These are phyloP conservation scores for Maniola jurtina DNA, from an alignment of 1,140 invertebrate genomes.

Conservation along the genomic window DNA sequence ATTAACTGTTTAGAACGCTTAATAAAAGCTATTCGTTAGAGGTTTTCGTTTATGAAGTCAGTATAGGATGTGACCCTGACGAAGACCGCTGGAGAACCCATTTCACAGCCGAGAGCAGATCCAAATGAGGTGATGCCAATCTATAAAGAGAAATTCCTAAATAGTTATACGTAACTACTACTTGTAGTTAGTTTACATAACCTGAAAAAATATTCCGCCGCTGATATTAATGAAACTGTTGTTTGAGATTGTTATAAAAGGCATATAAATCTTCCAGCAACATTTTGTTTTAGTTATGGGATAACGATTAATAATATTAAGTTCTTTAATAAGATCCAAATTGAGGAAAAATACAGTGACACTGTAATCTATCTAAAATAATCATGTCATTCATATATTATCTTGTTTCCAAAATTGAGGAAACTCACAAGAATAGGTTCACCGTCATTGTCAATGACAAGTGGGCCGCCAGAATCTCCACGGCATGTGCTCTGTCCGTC, in stretches of 20 bases:
- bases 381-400: too few species aligned
- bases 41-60: conserved; percentile 4
- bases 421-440: conserved; percentile 20
- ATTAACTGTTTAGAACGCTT: not conserved
- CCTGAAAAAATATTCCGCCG: too few species aligned
- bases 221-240: too few species aligned
- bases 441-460: conserved; percentile 18
- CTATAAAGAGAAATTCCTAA: conserved; percentile 38
- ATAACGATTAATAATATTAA: too few species aligned
- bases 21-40: not conserved
- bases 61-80: conserved; percentile 39
- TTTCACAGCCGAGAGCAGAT: conserved; percentile 33
- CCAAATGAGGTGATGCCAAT: conserved; percentile 79
- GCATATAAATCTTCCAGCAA: too few species aligned
- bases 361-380: not conserved
- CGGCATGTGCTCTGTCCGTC: conserved; percentile 31
- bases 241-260: too few species aligned
- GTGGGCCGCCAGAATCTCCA: conserved; percentile 40
- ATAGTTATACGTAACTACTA: not conserved
- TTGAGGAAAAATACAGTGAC: too few species aligned
- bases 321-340: too few species aligned
- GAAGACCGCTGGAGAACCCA: conserved; percentile 35
- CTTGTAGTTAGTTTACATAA: too few species aligned
- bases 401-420: not conserved
- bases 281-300: too few species aligned